phyloP scores from a whole-genome alignment of 2,888 invertebrate species.

The Resseliella maxima region DNA sequence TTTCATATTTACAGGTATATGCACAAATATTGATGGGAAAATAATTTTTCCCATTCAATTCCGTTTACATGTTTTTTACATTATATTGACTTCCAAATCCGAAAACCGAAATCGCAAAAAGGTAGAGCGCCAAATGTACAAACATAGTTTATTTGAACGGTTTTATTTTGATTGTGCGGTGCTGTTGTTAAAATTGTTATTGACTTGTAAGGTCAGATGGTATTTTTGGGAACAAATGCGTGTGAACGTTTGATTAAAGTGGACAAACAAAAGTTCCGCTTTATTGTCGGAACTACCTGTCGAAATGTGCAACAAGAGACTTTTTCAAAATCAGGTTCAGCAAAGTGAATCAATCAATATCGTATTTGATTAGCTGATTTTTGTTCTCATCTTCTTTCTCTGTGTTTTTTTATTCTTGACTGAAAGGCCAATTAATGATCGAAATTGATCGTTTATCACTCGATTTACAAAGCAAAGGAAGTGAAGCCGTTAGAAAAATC shows the following conservation, averaged over 20 bases:
- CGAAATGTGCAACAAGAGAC: background rate
- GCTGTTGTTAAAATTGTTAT: background rate
- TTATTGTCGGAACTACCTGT: slow-evolving; percentile 25
- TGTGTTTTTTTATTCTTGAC: background rate
- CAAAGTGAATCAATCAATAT: slow-evolving; percentile 18
- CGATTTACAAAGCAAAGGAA: background rate
- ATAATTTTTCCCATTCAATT: background rate
- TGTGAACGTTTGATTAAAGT: slow-evolving; percentile 3
- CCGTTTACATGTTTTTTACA: background rate
- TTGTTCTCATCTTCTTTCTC: background rate
- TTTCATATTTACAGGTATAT: background rate
- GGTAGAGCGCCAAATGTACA: slow-evolving; percentile 1
- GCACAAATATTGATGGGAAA: slow-evolving; percentile 19
- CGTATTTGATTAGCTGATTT: background rate
- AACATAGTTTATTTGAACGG: background rate
- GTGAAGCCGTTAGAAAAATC: slow-evolving; percentile 33
- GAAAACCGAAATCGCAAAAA: slow-evolving; percentile 1
- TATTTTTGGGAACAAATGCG: background rate
- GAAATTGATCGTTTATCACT: slow-evolving; percentile 44
- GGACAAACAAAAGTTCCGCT: slow-evolving; percentile 41
- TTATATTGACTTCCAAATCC: slow-evolving; percentile 7
- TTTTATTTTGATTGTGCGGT: background rate
- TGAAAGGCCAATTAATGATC: slow-evolving; percentile 26
- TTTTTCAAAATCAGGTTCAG: background rate
- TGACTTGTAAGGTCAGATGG: slow-evolving; percentile 47